phyloP scores from a whole-genome alignment of 2,888 invertebrate species.

The Zygothrica quintamaculata region DNA sequence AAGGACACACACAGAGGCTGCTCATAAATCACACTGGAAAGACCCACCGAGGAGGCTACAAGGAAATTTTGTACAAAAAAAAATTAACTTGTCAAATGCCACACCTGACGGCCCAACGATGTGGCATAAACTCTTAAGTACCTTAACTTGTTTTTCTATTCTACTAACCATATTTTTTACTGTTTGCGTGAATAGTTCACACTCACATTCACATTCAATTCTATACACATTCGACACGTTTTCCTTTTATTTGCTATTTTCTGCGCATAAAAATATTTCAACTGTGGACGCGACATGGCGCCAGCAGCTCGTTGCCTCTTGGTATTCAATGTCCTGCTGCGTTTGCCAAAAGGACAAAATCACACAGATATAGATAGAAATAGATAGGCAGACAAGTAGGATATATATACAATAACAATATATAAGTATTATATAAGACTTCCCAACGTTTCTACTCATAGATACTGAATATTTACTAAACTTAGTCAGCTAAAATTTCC shows the following conservation, averaged over 20 bases:
- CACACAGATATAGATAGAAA: conserved; percentile 8
- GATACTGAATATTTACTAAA: conserved; percentile 10
- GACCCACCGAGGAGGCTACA: conserved; percentile 55
- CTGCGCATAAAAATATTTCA: conserved; percentile 14
- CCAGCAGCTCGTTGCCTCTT: conserved; percentile 44
- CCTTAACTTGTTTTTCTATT: conserved; percentile 46
- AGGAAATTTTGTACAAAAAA: conserved; percentile 35
- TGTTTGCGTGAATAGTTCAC: conserved; percentile 37
- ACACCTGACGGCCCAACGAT: conserved; percentile 33
- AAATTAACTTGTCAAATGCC: conserved; percentile 68
- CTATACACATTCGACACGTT: conserved; percentile 37
- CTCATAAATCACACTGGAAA: conserved; percentile 58
- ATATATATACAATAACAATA: conserved; percentile 29
- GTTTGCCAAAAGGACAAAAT: conserved; percentile 61
- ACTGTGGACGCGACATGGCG: conserved; percentile 67
- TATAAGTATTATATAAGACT: conserved; percentile 28
- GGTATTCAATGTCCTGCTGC: conserved; percentile 60
- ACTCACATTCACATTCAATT: conserved; percentile 26
- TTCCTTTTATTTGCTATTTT: conserved; percentile 30
- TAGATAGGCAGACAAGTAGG: conserved; percentile 19
- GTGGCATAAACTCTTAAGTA: conserved; percentile 67
- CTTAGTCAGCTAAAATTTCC: conserved; percentile 43
- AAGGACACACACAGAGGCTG: conserved; percentile 56
- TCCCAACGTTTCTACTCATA: conserved; percentile 8
- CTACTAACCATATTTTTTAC: conserved; percentile 25